These are phyloP conservation scores for Squalus acanthias DNA, from an alignment of 2,797 vertebrate genomes.

Conservation along the genomic window DNA sequence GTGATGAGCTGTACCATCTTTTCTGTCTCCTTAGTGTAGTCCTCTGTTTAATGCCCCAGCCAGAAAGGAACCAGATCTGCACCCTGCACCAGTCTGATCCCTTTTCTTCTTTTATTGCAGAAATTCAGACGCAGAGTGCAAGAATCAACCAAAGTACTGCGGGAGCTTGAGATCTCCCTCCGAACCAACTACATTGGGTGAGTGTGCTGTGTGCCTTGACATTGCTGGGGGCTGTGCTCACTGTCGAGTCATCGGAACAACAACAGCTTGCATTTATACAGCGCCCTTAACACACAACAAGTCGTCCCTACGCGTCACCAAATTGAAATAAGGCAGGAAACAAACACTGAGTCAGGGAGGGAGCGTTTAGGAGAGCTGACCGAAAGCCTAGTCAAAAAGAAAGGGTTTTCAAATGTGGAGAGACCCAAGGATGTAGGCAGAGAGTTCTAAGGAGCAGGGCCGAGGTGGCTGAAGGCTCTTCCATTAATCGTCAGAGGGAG, in stretches of 20 bases:
- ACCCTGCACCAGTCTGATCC: conserved; percentile 4
- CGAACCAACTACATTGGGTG: conserved; percentile 96
- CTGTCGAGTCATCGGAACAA: background rate
- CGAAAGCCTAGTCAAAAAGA: background rate
- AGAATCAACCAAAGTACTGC: conserved; percentile 89
- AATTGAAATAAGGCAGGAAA: background rate
- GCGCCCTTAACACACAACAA: background rate
- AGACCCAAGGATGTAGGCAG: background rate
- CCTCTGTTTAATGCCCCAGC: background rate
- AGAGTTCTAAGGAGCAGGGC: background rate
- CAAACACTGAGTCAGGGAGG: background rate
- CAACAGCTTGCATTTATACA: background rate
- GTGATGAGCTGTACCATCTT: background rate
- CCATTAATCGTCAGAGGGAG: background rate
- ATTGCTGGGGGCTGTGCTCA: background rate
- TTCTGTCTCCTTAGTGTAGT: too few relatives aligned
- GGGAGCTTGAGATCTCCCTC: conserved; percentile 92
- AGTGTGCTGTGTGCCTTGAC: conserved; percentile 44
- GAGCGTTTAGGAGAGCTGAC: background rate
- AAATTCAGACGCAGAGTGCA: conserved; percentile 91
- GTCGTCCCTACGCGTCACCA: background rate
- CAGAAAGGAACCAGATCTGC: too few relatives aligned
- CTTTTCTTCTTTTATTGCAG: conserved; percentile 56
- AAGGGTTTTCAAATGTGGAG: background rate
- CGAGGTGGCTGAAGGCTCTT: background rate